Evolutionary conservation across 2,888 invertebrate genomes (phyloP).

Genomic region (Plagiodera versicolora): DNA sequence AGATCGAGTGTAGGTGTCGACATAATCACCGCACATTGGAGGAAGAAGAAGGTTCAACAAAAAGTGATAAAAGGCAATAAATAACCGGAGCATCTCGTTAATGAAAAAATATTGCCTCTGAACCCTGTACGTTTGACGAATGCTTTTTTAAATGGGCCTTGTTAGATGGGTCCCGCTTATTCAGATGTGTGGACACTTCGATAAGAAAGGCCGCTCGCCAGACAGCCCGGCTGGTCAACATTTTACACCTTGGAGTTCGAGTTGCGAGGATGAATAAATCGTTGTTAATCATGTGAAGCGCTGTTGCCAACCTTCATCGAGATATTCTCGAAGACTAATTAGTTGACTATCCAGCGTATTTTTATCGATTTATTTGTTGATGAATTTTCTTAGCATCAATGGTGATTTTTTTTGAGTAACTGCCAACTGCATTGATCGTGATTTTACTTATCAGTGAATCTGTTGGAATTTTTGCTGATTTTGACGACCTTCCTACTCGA

Average conservation of each 20-base stretch:
- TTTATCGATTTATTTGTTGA: too few relatives aligned
- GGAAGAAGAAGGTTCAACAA: constrained; percentile 19
- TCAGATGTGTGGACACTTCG: constrained; percentile 5
- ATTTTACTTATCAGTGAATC: too few relatives aligned
- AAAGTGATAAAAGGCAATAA: constrained; percentile 37
- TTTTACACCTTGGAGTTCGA: constrained; percentile 1
- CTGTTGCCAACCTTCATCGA: too few relatives aligned
- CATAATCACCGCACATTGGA: constrained; percentile 13
- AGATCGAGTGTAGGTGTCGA: constrained; percentile 23
- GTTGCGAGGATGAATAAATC: constrained; percentile 9
- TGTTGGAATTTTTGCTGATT: too few relatives aligned
- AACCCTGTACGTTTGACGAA: constrained; percentile 12
- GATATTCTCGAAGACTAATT: too few relatives aligned
- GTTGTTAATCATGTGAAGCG: background rate
- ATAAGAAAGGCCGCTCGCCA: background rate
- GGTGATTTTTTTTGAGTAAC: too few relatives aligned
- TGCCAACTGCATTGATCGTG: too few relatives aligned
- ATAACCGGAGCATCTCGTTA: constrained; percentile 49
- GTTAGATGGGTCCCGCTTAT: background rate
- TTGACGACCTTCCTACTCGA: too few relatives aligned
- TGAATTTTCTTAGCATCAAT: too few relatives aligned
- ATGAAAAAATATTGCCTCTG: constrained; percentile 50
- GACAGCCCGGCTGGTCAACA: background rate
- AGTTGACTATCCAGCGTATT: too few relatives aligned
- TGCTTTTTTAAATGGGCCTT: constrained; percentile 13